Base-by-base conservation (phyloP, 92 coral and sea anemone genomes). In the Palythoa grandis region DNA sequence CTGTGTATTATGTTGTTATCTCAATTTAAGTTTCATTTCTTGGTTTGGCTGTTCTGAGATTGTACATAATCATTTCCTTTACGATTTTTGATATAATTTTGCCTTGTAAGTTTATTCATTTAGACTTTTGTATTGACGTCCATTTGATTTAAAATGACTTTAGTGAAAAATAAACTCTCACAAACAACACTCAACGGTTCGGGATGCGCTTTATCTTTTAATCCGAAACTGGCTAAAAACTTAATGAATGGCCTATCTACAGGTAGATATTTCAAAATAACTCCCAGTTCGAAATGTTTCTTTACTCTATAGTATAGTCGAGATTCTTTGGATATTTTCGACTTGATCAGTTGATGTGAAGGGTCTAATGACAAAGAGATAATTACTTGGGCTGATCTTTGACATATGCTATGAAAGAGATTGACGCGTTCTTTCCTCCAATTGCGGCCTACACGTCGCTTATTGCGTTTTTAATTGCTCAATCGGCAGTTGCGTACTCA, bases 401-500 rank as follows among this genome's bases (percentile, higher is more conserved):
- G 95, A 92, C 98, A 90, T 90, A 86, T 83, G 88, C 72, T 77
- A 50, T 74, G 93, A 91, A 86, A 83, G 74, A 91, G 88, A 87
- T 88, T 91, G 93, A 91, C 93, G 78, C 53, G 52, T 88, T 63
- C 91, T 91, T 87, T 79, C 89, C 86, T 78, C 91, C 91, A 88
- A 90, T 90, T 90, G 91, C 87, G 86, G 86, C 82, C 72, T 87
- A 78, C 76, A 87, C 88, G 76, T 17, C 48, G 82, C 85, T 89
- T 90, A 94, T 92, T 90, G 84, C 78, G 19, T 65, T 24, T 88
- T 94, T 92, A 94, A 94, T 94, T 94, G 95, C 95, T 90, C 94
- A 88, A 88, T 91, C 79, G 86, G 93, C 90, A 92, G 93, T 65
- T 50, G 60, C 74, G 52, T 66, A 20, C 74, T 19, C 61, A 39